A percentile compares a stretch with the other conserved stretches of the same genome.
These are phyloP conservation scores for Ibycter americanus DNA, from an alignment of 2,797 vertebrate species.

Conservation along the genomic window DNA sequence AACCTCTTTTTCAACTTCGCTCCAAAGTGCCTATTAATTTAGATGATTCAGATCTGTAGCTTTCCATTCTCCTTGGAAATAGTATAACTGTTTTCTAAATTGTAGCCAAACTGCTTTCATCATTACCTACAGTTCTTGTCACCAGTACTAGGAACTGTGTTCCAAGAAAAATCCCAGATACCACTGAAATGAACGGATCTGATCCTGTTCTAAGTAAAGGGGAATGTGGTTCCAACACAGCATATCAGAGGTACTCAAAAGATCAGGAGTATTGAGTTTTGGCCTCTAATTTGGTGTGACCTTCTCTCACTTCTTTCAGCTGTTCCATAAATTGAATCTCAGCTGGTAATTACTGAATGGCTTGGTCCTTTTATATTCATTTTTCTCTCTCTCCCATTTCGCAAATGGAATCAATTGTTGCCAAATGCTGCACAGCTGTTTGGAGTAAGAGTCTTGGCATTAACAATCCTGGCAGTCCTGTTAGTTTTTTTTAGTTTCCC, in stretches of 20 bases:
- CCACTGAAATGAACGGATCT: not conserved
- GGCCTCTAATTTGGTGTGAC: not conserved
- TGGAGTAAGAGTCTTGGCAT: constrained; percentile 1
- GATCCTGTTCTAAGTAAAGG: not conserved
- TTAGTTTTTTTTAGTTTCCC: not conserved
- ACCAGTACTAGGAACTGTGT: not conserved
- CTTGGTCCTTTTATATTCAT: not conserved
- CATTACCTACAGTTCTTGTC: not conserved
- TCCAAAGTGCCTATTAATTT: constrained; percentile 13
- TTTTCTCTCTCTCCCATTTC: not conserved
- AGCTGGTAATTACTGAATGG: constrained; percentile 1
- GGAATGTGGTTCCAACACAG: not conserved
- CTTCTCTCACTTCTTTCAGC: constrained; percentile 7
- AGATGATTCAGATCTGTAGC: not conserved
- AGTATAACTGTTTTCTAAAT: not conserved
- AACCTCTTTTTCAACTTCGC: constrained; percentile 30
- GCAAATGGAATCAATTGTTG: not conserved
- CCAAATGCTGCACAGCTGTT: constrained; percentile 25
- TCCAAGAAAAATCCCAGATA: not conserved
- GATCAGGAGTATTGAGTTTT: not conserved
- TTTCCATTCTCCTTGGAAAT: constrained; percentile 30
- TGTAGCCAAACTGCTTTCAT: not conserved
- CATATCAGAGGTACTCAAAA: not conserved
- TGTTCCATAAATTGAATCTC: constrained; percentile 16
- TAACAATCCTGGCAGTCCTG: not conserved